Evolutionary conservation across 2,113 vertebrate genomes (phyloP).

Genomic region (Xerus inauris): DNA sequence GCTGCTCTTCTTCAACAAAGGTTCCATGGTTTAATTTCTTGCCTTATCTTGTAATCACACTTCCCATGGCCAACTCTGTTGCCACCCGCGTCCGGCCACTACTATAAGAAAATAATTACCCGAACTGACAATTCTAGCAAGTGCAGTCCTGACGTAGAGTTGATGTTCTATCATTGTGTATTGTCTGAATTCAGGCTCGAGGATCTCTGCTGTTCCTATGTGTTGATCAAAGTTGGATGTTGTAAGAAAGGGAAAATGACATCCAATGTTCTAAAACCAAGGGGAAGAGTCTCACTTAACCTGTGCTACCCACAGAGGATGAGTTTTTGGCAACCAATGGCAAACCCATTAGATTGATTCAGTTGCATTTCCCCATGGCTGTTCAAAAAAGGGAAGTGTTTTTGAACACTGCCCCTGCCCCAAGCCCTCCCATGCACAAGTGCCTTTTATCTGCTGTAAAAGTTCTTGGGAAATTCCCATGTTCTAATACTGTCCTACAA

Average conservation of each 20-base stretch:
- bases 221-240: background rate
- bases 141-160: background rate
- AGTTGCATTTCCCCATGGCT: background rate
- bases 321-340: background rate
- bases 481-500: background rate
- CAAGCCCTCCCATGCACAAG: accelerated
- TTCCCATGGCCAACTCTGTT: background rate
- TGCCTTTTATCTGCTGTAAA: background rate
- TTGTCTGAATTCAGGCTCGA: background rate
- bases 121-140: background rate
- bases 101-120: background rate
- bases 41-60: background rate
- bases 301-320: background rate
- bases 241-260: background rate
- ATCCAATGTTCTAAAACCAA: background rate
- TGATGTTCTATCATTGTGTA: background rate
- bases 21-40: constrained; percentile 41
- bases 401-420: too few relatives aligned
- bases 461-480: background rate
- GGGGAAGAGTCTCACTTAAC: background rate
- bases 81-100: background rate
- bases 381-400: background rate
- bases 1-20: background rate
- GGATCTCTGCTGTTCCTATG: background rate
- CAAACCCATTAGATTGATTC: background rate